These are phyloP conservation scores for Timema cristinae DNA, from an alignment of 2,888 invertebrate genomes.

Conservation along the genomic window DNA sequence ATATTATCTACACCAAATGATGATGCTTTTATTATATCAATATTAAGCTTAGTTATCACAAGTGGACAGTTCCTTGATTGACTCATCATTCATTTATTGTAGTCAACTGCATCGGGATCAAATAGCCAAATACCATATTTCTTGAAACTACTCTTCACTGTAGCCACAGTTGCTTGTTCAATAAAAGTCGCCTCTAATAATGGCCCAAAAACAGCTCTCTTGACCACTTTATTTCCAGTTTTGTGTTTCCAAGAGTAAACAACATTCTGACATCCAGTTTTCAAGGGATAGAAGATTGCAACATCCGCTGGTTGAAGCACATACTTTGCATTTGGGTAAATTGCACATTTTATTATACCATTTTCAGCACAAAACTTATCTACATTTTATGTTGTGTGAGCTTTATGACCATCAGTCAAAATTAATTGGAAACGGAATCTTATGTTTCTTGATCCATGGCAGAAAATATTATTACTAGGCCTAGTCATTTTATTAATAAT, in stretches of 20 bases:
- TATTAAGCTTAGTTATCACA: not conserved
- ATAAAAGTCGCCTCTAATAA: not conserved
- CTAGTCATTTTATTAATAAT: not conserved
- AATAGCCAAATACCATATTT: conserved; percentile 17
- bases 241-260: conserved; percentile 17
- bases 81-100: conserved; percentile 16
- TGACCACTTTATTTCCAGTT: conserved; percentile 17
- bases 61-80: conserved; percentile 15
- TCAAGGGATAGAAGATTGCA: conserved; percentile 14
- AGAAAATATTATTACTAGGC: not conserved
- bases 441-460: conserved; percentile 12
- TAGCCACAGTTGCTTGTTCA: conserved; percentile 5
- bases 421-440: conserved; percentile 14
- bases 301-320: conserved; percentile 20
- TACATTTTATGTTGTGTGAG: conserved; percentile 14
- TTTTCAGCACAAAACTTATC: conserved; percentile 17
- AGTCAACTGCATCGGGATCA: conserved; percentile 16
- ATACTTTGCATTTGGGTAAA: conserved; percentile 17
- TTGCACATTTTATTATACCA: conserved; percentile 11
- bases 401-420: conserved; percentile 17
- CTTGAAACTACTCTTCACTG: conserved; percentile 15
- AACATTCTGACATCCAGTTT: conserved; percentile 12
- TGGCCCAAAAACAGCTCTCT: conserved; percentile 15
- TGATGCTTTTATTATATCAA: not conserved
- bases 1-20: conserved; percentile 11